Evolutionary conservation across 2,113 vertebrate species (phyloP).

Genomic region (Anarrhichthys ocellatus): DNA sequence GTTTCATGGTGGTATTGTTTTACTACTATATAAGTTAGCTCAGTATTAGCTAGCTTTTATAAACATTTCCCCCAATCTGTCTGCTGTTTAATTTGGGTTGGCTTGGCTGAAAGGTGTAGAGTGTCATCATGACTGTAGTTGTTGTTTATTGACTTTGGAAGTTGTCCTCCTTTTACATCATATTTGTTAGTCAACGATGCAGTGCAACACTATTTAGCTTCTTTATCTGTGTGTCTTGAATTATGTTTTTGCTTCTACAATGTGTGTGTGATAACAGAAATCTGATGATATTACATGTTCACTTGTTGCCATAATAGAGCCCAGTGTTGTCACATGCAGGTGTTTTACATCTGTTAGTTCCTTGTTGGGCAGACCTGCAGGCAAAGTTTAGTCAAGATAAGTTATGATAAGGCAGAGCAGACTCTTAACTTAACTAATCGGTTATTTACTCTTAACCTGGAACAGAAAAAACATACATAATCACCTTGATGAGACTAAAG

Average conservation of each 20-base stretch:
- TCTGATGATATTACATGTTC: background rate
- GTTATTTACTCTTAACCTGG: background rate
- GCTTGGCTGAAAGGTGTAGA: background rate
- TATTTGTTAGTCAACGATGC: background rate
- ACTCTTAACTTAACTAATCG: background rate
- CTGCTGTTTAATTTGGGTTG: background rate
- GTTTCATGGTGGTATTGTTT: background rate
- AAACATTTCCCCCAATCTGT: rapidly evolving
- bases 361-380: background rate
- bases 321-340: too few relatives aligned
- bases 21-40: background rate
- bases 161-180: too few relatives aligned
- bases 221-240: background rate
- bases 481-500: too few relatives aligned
- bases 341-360: background rate
- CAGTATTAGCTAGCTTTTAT: background rate
- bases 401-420: background rate
- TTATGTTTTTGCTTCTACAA: background rate
- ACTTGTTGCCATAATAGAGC: background rate
- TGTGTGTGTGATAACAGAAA: background rate
- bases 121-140: background rate
- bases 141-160: background rate
- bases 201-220: background rate
- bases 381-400: background rate
- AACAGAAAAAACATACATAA: background rate